Evolutionary conservation across 1,140 invertebrate species (phyloP).

Genomic region (Papilio polyxenes): DNA sequence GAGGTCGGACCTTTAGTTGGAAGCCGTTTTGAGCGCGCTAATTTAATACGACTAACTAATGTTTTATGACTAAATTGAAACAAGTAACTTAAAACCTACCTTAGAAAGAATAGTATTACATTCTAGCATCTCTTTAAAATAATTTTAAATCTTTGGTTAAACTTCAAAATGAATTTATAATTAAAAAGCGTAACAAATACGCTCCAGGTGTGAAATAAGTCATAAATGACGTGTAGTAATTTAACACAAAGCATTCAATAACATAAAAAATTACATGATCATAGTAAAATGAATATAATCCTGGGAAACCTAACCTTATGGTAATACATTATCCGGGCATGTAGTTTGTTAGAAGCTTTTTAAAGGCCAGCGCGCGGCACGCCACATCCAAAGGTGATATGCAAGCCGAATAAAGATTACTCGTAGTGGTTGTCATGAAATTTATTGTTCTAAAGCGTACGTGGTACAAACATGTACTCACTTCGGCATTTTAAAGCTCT

Average conservation of each 20-base stretch:
- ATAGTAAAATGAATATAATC: neutral
- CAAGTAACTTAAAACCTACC: no score
- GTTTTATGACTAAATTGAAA: no score
- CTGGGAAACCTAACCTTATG: neutral
- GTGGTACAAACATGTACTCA: conserved; percentile 1
- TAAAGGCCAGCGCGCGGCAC: neutral
- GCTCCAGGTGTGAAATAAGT: no score
- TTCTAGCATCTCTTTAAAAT: no score
- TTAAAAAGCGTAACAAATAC: no score
- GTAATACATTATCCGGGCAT: neutral
- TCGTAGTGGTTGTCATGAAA: neutral
- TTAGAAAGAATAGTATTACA: no score
- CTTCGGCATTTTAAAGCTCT: neutral
- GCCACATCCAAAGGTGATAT: neutral
- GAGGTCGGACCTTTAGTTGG: neutral
- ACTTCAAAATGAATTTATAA: no score
- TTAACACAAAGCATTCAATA: neutral
- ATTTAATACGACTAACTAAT: no score
- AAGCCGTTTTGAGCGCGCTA: neutral
- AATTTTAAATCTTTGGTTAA: no score
- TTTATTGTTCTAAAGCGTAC: neutral
- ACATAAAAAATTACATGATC: neutral
- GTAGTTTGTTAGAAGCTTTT: neutral
- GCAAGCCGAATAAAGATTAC: conserved; percentile 11
- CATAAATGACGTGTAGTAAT: neutral